Base-by-base conservation (phyloP, 2,797 vertebrate species). In the Enteromius treurensis region DNA sequence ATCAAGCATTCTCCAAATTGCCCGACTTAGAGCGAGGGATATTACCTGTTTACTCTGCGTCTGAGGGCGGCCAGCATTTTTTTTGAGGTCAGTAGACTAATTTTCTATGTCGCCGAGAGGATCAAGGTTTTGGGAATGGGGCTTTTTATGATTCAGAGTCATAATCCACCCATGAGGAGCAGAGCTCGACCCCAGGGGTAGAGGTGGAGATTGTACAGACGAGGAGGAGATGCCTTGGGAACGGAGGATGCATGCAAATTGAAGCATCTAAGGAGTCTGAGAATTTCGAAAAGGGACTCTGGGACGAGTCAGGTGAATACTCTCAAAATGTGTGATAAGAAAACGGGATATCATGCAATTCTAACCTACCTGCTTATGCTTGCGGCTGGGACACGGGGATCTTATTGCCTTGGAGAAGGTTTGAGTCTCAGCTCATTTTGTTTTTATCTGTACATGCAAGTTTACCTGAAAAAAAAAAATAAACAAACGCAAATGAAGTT, bases 31-130 rank as follows among this genome's bases (percentile, higher is more conserved):
- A 89, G 81, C 80, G 82, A 23, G 86, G 84, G 90, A 91, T 92
- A 93, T 92, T 92, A 93, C 92, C 88, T 91, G 92, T 94, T 92
- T 93, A 92, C 91, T 82, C 89, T 90, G 86, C 86, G 83, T 84
- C 90, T 78, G 70, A 87, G 90, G 90, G 89, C 90, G 90, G 86
- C 74, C 60, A 0, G 84, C 85, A 84, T 94, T 94, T 92, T 90
- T 91, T 92, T 91, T 92, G 93, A 93, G 92, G 93, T 94, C 92
- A 89, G n/a, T 69, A 58, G 21, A 77, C 88, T 91, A 90, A 92
- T 92, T 93, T 90, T 88, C 85, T 87, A 75, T 79, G 83, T 79
- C 21, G 9, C 37, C 34, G 47, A 58, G 70, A 84, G 58, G 79
- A 42, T 17, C 71, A 58, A 69, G 82, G 81, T 49, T 64, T 82